Base-by-base conservation (phyloP, 2,113 vertebrate genomes). In the Oxyura jamaicensis region DNA sequence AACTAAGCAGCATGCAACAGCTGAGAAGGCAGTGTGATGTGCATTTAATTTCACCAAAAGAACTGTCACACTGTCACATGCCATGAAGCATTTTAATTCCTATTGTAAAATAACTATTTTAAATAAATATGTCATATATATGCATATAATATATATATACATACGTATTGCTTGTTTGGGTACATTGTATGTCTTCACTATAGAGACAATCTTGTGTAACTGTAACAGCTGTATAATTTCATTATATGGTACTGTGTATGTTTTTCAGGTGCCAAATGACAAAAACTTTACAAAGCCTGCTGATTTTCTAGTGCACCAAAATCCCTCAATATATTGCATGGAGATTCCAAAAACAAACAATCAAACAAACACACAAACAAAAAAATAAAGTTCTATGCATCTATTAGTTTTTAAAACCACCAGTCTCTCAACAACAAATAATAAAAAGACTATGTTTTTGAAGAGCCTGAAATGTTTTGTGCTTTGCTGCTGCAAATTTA, bases 401-500 rank as follows among this genome's bases (percentile, higher is more conserved):
- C 31, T 81, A 39, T 90, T 78, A 96, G 14, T 6, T 72, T 83
- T 92, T 78, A 72, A 83, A 86, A 81, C 29, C 21, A 58, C 26
- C 41, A 36, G 17, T 68, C 3, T 90, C 48, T 86, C 60, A 90
- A 58, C 33, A 83, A 65, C 48, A 84, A 93, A 75, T 80, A 80
- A 83, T 72, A 85, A 84, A 92, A 77, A 87, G 21, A 22, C 7
- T 62, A 5, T 25, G 31, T 19, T 88, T 90, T 62, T 92, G 48
- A 88, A 79, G 39, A 96, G 44, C 39, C 83, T 76, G 77, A 81
- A 96, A 84, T 84, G 36, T 36, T 87, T 91, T 92, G 58, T 92
- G 86, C 44, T 86, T 92, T 95, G 39, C 62, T 93, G 50, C 80
- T 94, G 76, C 66, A 92, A 87, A 84, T 91, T 92, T 58, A 76